These are phyloP conservation scores for Nasonovia ribisnigri DNA, from an alignment of 2,888 invertebrate genomes.

Conservation along the genomic window DNA sequence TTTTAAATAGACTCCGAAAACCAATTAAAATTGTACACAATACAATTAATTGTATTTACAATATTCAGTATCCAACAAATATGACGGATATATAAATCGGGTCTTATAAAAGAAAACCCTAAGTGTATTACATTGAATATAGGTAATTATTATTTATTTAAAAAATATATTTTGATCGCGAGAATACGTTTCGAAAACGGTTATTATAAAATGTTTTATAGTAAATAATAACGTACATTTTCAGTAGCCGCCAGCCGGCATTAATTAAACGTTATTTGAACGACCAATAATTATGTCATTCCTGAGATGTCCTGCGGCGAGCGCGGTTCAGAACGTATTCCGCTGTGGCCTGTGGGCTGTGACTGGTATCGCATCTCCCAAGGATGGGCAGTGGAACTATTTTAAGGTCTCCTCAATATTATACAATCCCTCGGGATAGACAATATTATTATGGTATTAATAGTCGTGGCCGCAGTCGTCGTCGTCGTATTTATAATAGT, in stretches of 20 bases:
- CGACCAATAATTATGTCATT: conserved; percentile 41
- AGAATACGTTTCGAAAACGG: neutral
- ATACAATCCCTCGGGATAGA: conserved; percentile 4
- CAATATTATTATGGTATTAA: conserved; percentile 7
- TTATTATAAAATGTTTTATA: neutral
- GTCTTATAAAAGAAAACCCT: neutral
- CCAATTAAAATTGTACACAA: neutral
- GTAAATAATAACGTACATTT: neutral
- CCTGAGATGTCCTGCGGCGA: neutral
- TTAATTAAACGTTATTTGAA: conserved; percentile 20
- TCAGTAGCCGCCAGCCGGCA: conserved; percentile 18
- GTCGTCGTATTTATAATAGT: conserved; percentile 16
- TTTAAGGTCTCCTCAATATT: neutral
- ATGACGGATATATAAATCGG: neutral
- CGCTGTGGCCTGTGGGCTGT: neutral
- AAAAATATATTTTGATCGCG: neutral
- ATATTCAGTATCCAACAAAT: neutral
- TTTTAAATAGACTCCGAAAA: neutral
- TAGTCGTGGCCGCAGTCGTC: neutral
- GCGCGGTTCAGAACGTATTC: neutral
- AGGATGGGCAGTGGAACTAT: neutral
- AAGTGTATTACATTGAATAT: neutral
- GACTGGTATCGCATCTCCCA: neutral
- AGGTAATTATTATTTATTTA: neutral
- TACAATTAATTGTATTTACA: neutral